Conservation (phyloP, 2,888 invertebrate genomes). For the Atethmia centrago region DNA sequence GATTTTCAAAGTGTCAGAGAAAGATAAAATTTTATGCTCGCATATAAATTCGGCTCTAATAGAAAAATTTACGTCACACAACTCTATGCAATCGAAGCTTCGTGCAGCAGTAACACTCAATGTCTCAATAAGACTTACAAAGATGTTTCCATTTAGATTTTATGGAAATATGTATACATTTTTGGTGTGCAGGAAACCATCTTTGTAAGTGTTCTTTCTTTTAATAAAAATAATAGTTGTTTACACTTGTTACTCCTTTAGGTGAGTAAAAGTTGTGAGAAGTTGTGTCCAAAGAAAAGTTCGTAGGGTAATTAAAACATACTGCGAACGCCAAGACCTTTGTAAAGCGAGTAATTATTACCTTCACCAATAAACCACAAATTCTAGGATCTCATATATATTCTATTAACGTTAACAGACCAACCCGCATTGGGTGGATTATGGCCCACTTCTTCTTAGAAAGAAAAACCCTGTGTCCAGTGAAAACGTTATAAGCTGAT, state of each 20-base stretch:
- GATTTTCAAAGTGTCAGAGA: slow-evolving; percentile 48
- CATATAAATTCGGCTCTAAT: slow-evolving; percentile 55
- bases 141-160: slow-evolving; percentile 28
- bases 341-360: too few species aligned
- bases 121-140: slow-evolving; percentile 48
- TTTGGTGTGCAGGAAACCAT: background rate
- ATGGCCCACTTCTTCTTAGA: too few species aligned
- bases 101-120: slow-evolving; percentile 33
- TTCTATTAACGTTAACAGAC: too few species aligned
- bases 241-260: background rate
- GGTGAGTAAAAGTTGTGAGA: background rate
- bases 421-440: too few species aligned
- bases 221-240: too few species aligned
- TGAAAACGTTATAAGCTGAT: background rate
- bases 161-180: slow-evolving; percentile 24
- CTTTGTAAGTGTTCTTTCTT: slow-evolving; percentile 3
- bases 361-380: too few species aligned
- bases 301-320: background rate
- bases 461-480: background rate
- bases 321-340: too few species aligned
- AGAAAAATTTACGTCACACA: slow-evolving; percentile 54
- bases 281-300: too few species aligned
- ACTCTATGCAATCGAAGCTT: slow-evolving; percentile 45
- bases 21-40: slow-evolving; percentile 58
- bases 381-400: too few species aligned